Conservation (phyloP, 2,797 vertebrate genomes). For the Ctenochaetus hawaiiensis region DNA sequence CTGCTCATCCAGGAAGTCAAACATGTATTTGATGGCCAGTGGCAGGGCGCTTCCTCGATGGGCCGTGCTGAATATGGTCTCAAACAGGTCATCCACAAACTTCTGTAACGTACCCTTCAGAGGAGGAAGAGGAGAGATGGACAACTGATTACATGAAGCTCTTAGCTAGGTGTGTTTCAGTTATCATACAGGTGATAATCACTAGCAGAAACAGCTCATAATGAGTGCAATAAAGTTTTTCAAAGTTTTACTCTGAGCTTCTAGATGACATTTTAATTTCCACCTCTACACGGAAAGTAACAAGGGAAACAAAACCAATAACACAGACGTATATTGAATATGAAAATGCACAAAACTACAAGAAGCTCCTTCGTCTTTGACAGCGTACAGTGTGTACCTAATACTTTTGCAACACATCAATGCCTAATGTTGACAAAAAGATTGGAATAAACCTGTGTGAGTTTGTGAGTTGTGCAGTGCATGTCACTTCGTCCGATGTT, state of each 20-base stretch:
- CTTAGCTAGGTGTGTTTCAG: neutral
- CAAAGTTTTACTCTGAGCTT: neutral
- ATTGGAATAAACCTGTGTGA: conserved; percentile 26
- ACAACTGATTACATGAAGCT: neutral
- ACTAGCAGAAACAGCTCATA: neutral
- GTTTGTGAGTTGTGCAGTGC: conserved; percentile 36
- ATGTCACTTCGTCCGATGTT: conserved; percentile 50
- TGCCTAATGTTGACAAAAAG: conserved; percentile 29
- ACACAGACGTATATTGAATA: neutral
- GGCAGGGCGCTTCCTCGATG: conserved; percentile 96
- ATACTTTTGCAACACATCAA: conserved; percentile 19
- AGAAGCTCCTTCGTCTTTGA: neutral
- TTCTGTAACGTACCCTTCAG: conserved; percentile 96
- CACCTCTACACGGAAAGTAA: neutral
- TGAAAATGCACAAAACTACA: neutral
- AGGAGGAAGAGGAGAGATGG: neutral
- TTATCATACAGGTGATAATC: neutral
- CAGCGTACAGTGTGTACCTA: neutral
- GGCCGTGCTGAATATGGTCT: conserved; percentile 99
- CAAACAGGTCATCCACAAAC: conserved; percentile 97
- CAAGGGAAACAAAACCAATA: neutral
- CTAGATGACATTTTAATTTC: neutral
- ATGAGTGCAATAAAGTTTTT: neutral
- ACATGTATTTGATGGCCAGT: conserved; percentile 99
- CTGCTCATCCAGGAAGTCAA: conserved; percentile 98